Evolutionary conservation across 1,140 invertebrate species (phyloP).

Genomic region (Semibalanus balanoides): DNA sequence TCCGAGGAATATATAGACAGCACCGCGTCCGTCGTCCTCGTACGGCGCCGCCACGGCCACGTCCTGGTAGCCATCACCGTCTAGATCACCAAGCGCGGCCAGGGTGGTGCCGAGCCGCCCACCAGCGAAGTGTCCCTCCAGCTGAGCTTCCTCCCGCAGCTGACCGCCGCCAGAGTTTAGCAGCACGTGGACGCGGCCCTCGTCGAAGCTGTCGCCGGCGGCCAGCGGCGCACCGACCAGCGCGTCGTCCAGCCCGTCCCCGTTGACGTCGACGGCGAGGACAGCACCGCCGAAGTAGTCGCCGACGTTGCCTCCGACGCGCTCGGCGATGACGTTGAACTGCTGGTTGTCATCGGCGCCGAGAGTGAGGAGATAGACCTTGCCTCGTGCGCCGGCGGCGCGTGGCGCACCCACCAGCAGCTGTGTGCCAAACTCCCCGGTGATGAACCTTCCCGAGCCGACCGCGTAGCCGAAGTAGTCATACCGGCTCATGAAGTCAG

Average conservation of each 20-base stretch:
- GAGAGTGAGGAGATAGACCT: conserved; percentile 28
- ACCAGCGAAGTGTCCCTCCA: conserved; percentile 4
- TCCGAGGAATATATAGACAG: conserved; percentile 40
- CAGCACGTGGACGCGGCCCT: conserved; percentile 45
- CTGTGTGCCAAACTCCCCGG: conserved; percentile 11
- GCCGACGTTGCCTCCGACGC: conserved; percentile 46
- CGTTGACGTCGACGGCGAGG: conserved; percentile 50
- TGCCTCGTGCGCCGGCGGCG: conserved; percentile 4
- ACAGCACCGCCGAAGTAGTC: conserved; percentile 62
- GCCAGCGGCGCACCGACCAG: conserved; percentile 63
- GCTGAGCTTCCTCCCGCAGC: not conserved
- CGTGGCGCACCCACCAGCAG: not conserved
- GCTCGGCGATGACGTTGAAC: conserved; percentile 22
- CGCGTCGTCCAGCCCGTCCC: conserved; percentile 50
- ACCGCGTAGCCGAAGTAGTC: conserved; percentile 32
- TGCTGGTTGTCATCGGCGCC: conserved; percentile 12
- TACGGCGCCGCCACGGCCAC: conserved; percentile 40
- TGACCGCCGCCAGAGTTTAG: conserved; percentile 26
- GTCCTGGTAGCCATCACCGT: conserved; percentile 35
- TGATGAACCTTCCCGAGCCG: conserved; percentile 38
- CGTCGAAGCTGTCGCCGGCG: conserved; percentile 29
- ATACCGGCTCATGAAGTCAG: conserved; percentile 15
- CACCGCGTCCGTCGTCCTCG: conserved; percentile 32
- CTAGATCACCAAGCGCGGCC: conserved; percentile 32
- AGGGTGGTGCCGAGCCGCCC: conserved; percentile 35